phyloP scores from a whole-genome alignment of 2,888 invertebrate species.

The Nemapogon koenigi region DNA sequence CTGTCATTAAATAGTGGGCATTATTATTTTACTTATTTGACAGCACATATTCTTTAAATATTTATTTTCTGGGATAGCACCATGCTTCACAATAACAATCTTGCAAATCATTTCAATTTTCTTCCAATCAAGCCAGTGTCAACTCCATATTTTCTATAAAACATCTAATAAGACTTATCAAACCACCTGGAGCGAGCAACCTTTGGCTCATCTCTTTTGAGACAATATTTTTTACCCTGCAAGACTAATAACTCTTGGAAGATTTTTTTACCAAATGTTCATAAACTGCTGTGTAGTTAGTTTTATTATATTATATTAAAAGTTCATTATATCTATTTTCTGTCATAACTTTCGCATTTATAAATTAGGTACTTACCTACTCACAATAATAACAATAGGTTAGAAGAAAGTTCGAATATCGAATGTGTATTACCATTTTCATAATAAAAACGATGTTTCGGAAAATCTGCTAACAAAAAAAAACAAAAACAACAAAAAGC shows the following conservation, averaged over 20 bases:
- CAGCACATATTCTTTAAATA: constrained; percentile 61
- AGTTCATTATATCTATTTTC: constrained; percentile 58
- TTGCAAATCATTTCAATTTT: constrained; percentile 71
- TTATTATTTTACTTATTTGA: constrained; percentile 60
- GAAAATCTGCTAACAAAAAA: too few relatives aligned
- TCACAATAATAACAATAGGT: too few relatives aligned
- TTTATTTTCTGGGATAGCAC: constrained; percentile 37
- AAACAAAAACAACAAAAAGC: too few relatives aligned
- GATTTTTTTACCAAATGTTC: constrained; percentile 57
- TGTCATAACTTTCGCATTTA: too few relatives aligned
- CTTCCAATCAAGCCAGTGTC: constrained; percentile 70
- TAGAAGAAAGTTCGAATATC: too few relatives aligned
- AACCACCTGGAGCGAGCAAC: constrained; percentile 67
- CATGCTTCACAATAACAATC: constrained; percentile 65
- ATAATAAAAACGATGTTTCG: too few relatives aligned
- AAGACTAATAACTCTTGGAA: constrained; percentile 73
- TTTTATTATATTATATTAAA: constrained; percentile 49
- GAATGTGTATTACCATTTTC: too few relatives aligned
- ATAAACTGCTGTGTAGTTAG: constrained; percentile 54
- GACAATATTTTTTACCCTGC: constrained; percentile 64
- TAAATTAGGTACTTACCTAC: too few relatives aligned
- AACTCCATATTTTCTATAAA: constrained; percentile 64
- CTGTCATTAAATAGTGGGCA: constrained; percentile 50
- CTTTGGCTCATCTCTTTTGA: constrained; percentile 66
- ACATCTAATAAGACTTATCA: constrained; percentile 68